Base-by-base conservation (phyloP, 2,888 invertebrate genomes). In the Girardia tigrina region DNA sequence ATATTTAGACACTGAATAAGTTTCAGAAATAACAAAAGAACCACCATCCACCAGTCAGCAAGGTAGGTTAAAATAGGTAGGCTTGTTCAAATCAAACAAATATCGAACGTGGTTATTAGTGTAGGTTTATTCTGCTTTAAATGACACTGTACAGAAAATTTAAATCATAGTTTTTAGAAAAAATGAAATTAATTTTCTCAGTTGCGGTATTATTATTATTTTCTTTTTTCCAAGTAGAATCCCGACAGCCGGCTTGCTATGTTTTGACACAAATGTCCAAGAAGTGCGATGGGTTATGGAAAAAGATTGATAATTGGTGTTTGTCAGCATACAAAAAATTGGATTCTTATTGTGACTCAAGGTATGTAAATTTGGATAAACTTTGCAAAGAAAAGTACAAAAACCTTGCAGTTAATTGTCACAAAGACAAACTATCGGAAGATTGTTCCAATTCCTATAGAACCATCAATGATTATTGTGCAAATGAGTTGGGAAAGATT, bases 281-380 rank as follows among this genome's bases (percentile, higher is more conserved):
- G n/a, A 56, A 56, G 23, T 56, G 56, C n/a, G 56, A 56, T 23
- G 8, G n/a, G 23, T n/a, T 56, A 12, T 56, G 56, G 56, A 56
- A 56, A 56, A 4, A n/a, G 23, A 56, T 56, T n/a, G 56, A 56
- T n/a, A 56, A 56, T n/a, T 56, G 56, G 56, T 56, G 56, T 16
- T 4, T 6, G n/a, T 56, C 56, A 56, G 56, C 56, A 20, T 56
- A 56, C 56, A 56, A 56, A n/a, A 56, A 56, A 56, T n/a, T 56
- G 8, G 56, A 56, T 23, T 6, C 6, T 56, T 56, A 56, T n/a
- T 56, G 56, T 56, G 56, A 56, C 56, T 20, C 56, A 2, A 56
- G 56, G n/a, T 56, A 56, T n/a, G n/a, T 56, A 2, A 56, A 56
- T n/a, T 56, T 56, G n/a, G 56, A 56, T 56, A 56, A 56, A n/a